phyloP scores from a whole-genome alignment of 2,797 vertebrate genomes.

The Crenuchus spilurus region DNA sequence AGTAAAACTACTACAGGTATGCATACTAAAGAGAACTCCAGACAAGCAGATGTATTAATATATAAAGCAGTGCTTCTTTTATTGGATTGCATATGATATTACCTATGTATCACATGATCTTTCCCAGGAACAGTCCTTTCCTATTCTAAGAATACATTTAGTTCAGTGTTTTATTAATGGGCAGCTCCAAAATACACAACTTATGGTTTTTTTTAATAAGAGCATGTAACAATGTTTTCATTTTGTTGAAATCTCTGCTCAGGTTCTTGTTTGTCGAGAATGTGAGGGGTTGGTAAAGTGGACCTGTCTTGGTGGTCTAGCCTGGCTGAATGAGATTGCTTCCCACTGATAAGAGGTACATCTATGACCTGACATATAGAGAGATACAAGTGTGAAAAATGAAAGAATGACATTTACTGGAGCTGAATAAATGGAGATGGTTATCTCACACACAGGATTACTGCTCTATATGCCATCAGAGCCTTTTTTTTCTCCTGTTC shows the following conservation, averaged over 20 bases:
- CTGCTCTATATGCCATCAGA: slow-evolving; percentile 52
- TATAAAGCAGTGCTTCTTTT: too few species aligned
- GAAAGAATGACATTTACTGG: slow-evolving; percentile 59
- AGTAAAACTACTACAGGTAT: too few species aligned
- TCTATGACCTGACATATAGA: slow-evolving; percentile 50
- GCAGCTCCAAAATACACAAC: too few species aligned
- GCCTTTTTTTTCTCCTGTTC: slow-evolving; percentile 23
- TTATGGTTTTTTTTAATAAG: too few species aligned
- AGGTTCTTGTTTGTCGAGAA: slow-evolving; percentile 7
- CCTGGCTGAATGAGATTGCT: slow-evolving; percentile 47
- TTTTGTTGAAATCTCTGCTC: not conserved
- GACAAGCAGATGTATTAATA: too few species aligned
- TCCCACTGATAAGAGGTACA: slow-evolving; percentile 57
- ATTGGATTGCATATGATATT: too few species aligned
- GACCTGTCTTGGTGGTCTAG: slow-evolving; percentile 20
- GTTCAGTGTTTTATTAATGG: too few species aligned
- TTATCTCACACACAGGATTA: slow-evolving; percentile 59
- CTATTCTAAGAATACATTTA: too few species aligned
- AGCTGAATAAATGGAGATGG: slow-evolving; percentile 59
- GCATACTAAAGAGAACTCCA: too few species aligned
- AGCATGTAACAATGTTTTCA: not conserved
- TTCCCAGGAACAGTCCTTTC: too few species aligned
- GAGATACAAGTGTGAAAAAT: slow-evolving; percentile 57
- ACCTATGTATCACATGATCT: too few species aligned
- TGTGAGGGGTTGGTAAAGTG: slow-evolving; percentile 31